Base-by-base conservation (phyloP, 2,888 invertebrate genomes). In the Drosophila anomelani region DNA sequence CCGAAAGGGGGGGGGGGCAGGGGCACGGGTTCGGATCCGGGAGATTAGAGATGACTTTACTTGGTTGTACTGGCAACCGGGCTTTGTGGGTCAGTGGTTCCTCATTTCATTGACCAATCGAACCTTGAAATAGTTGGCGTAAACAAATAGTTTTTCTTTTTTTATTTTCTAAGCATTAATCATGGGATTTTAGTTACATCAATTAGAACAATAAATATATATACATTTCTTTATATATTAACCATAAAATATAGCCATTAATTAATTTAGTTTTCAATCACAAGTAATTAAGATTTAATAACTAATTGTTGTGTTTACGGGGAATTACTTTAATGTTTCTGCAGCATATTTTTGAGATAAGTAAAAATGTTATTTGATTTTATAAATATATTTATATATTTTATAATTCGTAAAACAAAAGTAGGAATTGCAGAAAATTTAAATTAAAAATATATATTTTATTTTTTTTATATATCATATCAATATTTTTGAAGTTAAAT, bases 81-180 rank as follows among this genome's bases (percentile, higher is more conserved):
- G 58, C 41, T 61, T 61, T 61, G 59, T 61, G 60, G 60, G 60
- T 61, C 60, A 61, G 41, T 43, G 60, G 60, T 61, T 61, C 32
- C 60, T 61, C 51, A 58, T 58, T 58, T 61, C 60, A 58, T 61
- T 61, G 60, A 43, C 60, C 60, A 58, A 57, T 17, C 58, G 58
- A 61, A 57, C 60, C 60, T 60, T 60, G 60, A 60, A 60, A 23
- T 41, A 32, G n/a, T 51, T 51, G 58, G 58, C 20, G 60, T 60
- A 60, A 60, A 60, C 60, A 60, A 60, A 57, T 29, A 23, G 32
- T 34, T 41, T 60, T 36, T 32, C 34, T 15, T 15, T 49, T 23
- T 32, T 29, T 12, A 12, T 38, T 23, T 32, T 20, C 26, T 17
- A 15, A 20, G 15, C 20, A 32, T 32, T 49, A 29, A 29, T 32